Evolutionary conservation across 2,113 vertebrate species (phyloP).

Genomic region (Myrmophylax atrothorax): DNA sequence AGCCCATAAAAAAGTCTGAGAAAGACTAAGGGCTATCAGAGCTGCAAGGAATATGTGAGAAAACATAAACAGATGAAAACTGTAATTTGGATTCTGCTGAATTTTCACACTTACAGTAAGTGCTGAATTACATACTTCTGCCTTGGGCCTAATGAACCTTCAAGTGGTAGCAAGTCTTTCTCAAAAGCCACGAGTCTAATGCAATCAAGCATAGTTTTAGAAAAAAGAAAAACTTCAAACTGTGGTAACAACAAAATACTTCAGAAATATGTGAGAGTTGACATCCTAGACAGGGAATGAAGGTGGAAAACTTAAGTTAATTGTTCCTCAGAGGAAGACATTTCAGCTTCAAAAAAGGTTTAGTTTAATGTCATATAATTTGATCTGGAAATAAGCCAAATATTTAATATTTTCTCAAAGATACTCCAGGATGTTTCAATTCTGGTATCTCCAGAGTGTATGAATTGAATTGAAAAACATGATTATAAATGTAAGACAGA

Average conservation of each 20-base stretch:
- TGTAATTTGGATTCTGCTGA: not conserved
- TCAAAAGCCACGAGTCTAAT: not conserved
- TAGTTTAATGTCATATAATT: not conserved
- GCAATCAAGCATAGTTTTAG: not conserved
- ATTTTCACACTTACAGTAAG: not conserved
- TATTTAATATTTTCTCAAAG: not conserved
- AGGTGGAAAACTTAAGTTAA: not conserved
- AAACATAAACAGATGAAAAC: not conserved
- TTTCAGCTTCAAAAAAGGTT: not conserved
- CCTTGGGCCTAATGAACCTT: not conserved
- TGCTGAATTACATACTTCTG: not conserved
- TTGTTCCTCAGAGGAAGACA: not conserved
- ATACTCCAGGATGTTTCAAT: not conserved
- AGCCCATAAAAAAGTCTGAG: not conserved
- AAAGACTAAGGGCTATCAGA: not conserved
- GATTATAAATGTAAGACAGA: not conserved
- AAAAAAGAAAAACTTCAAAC: not conserved
- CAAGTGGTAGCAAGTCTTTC: not conserved
- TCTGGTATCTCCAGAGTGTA: not conserved
- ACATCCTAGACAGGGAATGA: not conserved
- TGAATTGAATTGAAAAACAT: not conserved
- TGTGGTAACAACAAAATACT: not conserved
- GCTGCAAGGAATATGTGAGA: not conserved
- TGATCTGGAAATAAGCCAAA: not conserved
- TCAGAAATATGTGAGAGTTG: not conserved